Conservation (phyloP, 2,888 invertebrate species). For the Folsomia candida region DNA sequence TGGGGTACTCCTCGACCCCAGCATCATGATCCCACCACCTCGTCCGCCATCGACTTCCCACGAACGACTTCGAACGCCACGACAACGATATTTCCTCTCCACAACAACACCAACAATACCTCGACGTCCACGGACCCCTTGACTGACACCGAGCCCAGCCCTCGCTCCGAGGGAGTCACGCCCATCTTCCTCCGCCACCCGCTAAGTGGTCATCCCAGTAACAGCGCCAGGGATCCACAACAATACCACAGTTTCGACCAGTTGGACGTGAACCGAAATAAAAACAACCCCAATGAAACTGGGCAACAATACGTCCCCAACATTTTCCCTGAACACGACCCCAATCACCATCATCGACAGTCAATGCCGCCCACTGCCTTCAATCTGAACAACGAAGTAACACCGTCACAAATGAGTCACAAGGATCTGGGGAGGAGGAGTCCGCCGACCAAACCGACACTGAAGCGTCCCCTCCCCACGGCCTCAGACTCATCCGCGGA, state of each 20-base stretch:
- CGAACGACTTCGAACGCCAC: slow-evolving; percentile 47
- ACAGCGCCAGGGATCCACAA: slow-evolving; percentile 14
- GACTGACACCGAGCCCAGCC: slow-evolving; percentile 21
- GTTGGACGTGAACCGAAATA: slow-evolving; percentile 32
- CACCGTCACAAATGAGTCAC: slow-evolving; percentile 15
- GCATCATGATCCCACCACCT: slow-evolving; percentile 13
- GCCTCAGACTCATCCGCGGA: background rate
- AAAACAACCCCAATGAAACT: background rate
- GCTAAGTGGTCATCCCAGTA: slow-evolving; percentile 25
- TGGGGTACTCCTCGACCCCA: slow-evolving; percentile 46
- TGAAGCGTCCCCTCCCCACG: background rate
- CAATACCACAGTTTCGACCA: slow-evolving; percentile 43
- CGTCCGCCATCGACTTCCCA: slow-evolving; percentile 33
- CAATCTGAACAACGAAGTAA: slow-evolving; percentile 22
- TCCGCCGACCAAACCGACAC: background rate
- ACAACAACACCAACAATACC: slow-evolving; percentile 12
- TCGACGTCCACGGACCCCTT: slow-evolving; percentile 23
- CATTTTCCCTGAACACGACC: slow-evolving; percentile 5
- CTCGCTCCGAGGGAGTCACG: slow-evolving; percentile 18
- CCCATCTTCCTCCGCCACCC: slow-evolving; percentile 31
- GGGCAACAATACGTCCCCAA: slow-evolving; percentile 11
- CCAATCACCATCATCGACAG: slow-evolving; percentile 34
- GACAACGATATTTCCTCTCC: slow-evolving; percentile 39
- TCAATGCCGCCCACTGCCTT: slow-evolving; percentile 33
- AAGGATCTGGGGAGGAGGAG: background rate